Percentiles rank a stretch among this genome's conserved stretches.
phyloP scores from a whole-genome alignment of 2,888 invertebrate genomes.

The Thalpophila matura region DNA sequence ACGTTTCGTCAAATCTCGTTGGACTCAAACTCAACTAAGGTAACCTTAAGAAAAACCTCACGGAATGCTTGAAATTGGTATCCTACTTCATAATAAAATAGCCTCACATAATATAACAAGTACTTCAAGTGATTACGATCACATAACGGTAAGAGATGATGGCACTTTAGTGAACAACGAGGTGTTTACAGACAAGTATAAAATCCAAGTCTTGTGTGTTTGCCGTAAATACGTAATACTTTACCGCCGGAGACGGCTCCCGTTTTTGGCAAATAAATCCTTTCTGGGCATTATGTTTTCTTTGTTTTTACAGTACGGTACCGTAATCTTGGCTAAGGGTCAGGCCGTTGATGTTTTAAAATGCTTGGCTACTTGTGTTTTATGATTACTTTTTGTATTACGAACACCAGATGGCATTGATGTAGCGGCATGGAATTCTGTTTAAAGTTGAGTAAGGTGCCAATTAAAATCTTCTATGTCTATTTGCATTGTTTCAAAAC shows the following conservation, averaged over 20 bases:
- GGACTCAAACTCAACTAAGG: too few species aligned
- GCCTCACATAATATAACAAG: not conserved
- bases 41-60: too few species aligned
- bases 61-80: too few species aligned
- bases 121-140: conserved; percentile 15
- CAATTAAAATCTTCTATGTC: not conserved
- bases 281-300: conserved; percentile 42
- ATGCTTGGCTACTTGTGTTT: conserved; percentile 17
- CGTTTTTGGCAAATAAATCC: conserved; percentile 60
- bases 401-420: not conserved
- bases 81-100: conserved; percentile 9
- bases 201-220: conserved; percentile 43
- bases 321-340: conserved; percentile 41
- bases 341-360: conserved; percentile 11
- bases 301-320: conserved; percentile 43
- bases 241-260: conserved; percentile 40
- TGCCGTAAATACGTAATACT: conserved; percentile 37
- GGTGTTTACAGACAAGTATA: conserved; percentile 26
- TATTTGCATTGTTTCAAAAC: not conserved
- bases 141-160: conserved; percentile 24
- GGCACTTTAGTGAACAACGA: conserved; percentile 19
- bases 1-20: too few species aligned
- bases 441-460: not conserved
- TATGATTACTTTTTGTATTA: conserved; percentile 21
- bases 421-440: not conserved